Evolutionary conservation across 2,113 vertebrate genomes (phyloP).

Genomic region (Agapornis roseicollis): DNA sequence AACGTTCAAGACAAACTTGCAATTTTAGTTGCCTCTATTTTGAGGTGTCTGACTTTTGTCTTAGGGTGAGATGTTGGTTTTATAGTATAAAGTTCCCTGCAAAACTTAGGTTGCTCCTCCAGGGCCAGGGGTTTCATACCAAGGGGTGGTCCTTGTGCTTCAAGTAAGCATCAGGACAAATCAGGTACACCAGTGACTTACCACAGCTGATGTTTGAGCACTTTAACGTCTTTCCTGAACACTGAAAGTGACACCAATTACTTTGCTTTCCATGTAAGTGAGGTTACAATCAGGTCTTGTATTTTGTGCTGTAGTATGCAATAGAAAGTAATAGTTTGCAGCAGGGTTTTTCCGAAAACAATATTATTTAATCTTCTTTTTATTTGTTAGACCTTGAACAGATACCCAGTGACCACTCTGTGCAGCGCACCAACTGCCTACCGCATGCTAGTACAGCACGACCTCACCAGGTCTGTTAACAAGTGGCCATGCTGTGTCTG

Average conservation of each 20-base stretch:
- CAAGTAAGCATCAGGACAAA: not conserved
- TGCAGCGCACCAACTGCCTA: constrained; percentile 77
- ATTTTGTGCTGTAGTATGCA: not conserved
- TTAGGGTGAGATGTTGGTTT: not conserved
- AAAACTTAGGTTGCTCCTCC: not conserved
- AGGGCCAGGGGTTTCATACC: not conserved
- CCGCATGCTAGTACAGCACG: constrained; percentile 75
- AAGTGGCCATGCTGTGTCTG: no score
- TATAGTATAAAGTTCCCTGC: not conserved
- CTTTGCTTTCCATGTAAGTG: not conserved
- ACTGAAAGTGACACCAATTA: not conserved
- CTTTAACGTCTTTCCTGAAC: not conserved
- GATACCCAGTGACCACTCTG: constrained; percentile 76
- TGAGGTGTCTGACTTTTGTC: not conserved
- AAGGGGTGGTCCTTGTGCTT: not conserved
- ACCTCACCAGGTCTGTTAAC: constrained; percentile 65
- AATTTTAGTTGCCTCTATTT: not conserved
- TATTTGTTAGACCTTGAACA: constrained; percentile 71
- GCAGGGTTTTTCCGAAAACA: not conserved
- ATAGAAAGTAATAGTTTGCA: not conserved
- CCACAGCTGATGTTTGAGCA: not conserved
- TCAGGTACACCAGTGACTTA: not conserved
- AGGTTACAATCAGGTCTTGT: not conserved
- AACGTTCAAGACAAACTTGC: not conserved
- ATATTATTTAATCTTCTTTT: not conserved